A percentile compares a stretch with the other conserved stretches of the same genome.
These are phyloP conservation scores for Piscicola geometra DNA, from an alignment of 2,888 invertebrate genomes.

Conservation along the genomic window DNA sequence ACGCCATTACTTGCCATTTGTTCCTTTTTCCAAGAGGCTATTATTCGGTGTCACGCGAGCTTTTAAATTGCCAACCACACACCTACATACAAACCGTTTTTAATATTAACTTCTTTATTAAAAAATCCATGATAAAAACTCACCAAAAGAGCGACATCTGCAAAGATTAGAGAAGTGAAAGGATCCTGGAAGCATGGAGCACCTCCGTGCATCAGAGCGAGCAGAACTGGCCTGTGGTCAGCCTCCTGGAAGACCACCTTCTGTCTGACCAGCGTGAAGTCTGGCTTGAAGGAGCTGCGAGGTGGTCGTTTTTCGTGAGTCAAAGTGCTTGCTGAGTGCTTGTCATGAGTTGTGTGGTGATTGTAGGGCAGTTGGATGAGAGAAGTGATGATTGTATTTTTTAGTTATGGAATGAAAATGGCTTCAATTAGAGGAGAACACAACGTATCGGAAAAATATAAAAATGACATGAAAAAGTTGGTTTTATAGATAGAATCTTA, in stretches of 20 bases:
- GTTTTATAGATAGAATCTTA: no score
- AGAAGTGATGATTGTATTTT: background rate
- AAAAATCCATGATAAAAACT: no score
- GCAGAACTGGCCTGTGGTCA: conserved; percentile 24
- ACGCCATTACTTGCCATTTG: no score
- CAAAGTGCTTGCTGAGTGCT: background rate
- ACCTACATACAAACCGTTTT: no score
- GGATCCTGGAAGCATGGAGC: background rate
- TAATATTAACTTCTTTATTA: no score
- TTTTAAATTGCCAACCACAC: no score
- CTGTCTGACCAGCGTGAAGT: conserved; percentile 28
- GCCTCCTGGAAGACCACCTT: conserved; percentile 7
- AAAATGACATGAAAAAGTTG: no score
- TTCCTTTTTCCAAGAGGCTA: no score
- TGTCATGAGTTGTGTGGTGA: background rate
- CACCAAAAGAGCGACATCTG: conserved; percentile 27
- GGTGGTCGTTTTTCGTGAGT: background rate
- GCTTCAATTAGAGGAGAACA: no score
- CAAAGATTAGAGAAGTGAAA: background rate
- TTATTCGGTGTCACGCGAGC: no score
- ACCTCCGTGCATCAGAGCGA: conserved; percentile 14
- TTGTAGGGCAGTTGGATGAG: background rate
- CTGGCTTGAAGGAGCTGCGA: conserved; percentile 28
- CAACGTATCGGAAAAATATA: no score
- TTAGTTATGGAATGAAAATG: background rate